Conservation (phyloP, 2,888 invertebrate genomes). For the Timema podura region DNA sequence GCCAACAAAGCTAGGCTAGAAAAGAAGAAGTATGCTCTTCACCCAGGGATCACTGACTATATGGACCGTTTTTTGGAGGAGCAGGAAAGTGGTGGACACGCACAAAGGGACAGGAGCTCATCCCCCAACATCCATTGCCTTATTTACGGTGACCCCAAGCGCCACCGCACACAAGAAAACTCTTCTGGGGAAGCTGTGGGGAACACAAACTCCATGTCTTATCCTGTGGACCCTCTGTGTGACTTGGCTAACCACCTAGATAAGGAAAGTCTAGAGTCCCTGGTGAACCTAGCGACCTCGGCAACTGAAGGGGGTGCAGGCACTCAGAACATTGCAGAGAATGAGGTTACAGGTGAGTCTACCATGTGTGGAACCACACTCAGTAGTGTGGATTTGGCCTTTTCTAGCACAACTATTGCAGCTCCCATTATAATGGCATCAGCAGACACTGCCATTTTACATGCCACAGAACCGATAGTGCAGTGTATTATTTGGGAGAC, state of each 20-base stretch:
- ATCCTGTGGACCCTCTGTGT: constrained; percentile 26
- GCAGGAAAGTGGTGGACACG: constrained; percentile 56
- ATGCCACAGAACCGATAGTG: constrained; percentile 23
- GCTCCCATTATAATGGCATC: constrained; percentile 20
- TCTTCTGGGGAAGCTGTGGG: constrained; percentile 20
- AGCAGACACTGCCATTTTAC: constrained; percentile 1
- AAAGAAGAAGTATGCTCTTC: constrained; percentile 87
- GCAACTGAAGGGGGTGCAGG: constrained; percentile 25
- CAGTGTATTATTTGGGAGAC: no score
- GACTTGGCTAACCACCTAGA: constrained; percentile 36
- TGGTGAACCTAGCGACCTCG: constrained; percentile 34
- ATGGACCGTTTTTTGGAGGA: constrained; percentile 91
- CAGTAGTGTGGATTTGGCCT: constrained; percentile 29
- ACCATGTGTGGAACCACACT: neutral
- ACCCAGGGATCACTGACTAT: constrained; percentile 90
- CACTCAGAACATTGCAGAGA: constrained; percentile 12
- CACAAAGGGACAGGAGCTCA: constrained; percentile 60
- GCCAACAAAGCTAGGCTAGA: constrained; percentile 85
- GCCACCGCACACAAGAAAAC: constrained; percentile 36
- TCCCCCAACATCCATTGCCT: constrained; percentile 62
- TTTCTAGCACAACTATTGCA: constrained; percentile 27
- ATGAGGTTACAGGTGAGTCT: neutral
- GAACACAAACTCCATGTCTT: constrained; percentile 17
- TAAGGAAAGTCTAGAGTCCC: constrained; percentile 35
- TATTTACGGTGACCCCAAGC: constrained; percentile 46